These are phyloP conservation scores for Tetragonula carbonaria DNA, from an alignment of 2,888 invertebrate genomes.

Conservation along the genomic window DNA sequence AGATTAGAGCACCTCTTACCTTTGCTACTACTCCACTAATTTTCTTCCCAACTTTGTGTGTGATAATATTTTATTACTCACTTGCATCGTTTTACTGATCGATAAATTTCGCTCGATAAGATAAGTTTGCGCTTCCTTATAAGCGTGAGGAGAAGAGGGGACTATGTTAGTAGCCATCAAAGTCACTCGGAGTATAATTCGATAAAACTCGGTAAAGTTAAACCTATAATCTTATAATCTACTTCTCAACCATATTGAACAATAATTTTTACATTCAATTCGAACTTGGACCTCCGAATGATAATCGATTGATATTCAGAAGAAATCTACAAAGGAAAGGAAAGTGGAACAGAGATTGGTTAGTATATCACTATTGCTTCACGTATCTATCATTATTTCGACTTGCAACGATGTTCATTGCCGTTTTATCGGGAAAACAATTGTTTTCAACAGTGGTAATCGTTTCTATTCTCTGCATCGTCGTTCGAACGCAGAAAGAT, in stretches of 20 bases:
- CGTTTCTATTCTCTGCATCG: neutral
- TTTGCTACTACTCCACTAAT: neutral
- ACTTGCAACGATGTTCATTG: neutral
- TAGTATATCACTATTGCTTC: conserved; percentile 4
- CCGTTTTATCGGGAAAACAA: neutral
- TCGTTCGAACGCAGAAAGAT: neutral
- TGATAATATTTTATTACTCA: neutral
- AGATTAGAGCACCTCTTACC: too few relatives aligned
- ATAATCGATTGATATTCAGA: neutral
- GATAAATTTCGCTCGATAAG: conserved; percentile 36
- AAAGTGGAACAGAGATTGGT: neutral
- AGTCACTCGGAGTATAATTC: neutral
- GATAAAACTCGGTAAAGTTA: neutral
- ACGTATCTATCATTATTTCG: neutral
- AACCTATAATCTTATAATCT: too few relatives aligned
- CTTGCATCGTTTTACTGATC: neutral
- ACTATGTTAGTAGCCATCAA: neutral
- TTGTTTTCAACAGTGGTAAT: too few relatives aligned
- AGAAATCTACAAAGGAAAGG: neutral
- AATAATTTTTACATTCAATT: neutral
- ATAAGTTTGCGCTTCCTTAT: conserved; percentile 30
- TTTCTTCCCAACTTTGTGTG: neutral
- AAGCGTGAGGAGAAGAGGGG: neutral
- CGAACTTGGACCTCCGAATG: neutral
- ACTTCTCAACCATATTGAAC: neutral